A percentile compares a stretch with the other conserved stretches of the same genome.
These are phyloP conservation scores for Phyllotis vaccarum DNA, from an alignment of 2,797 vertebrate species.

Conservation along the genomic window DNA sequence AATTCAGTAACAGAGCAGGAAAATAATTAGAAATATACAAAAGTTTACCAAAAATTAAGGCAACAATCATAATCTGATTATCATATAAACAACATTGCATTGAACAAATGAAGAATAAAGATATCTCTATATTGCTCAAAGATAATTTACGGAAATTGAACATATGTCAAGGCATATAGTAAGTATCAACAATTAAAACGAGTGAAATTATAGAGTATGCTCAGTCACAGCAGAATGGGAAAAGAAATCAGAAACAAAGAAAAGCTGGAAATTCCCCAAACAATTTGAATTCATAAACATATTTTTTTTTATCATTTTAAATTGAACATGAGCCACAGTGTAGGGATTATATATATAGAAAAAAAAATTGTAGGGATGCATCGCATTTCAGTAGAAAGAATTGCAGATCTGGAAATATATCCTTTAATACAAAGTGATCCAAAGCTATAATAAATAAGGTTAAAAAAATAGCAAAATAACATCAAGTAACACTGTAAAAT, in stretches of 20 bases:
- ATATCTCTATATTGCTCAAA: slow-evolving; percentile 63
- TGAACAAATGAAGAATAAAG: slow-evolving; percentile 65
- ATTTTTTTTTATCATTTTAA: slow-evolving; percentile 32
- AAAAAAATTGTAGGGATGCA: background rate
- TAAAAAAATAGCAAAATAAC: background rate
- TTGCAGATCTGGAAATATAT: background rate
- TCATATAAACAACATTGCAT: slow-evolving; percentile 67
- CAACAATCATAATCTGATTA: slow-evolving; percentile 70
- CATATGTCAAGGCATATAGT: slow-evolving; percentile 62
- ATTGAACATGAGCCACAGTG: slow-evolving; percentile 30
- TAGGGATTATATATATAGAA: background rate
- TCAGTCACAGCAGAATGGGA: background rate
- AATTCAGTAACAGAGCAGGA: slow-evolving; percentile 15
- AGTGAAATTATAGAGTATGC: slow-evolving; percentile 19
- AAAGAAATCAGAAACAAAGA: background rate
- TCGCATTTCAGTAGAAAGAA: background rate
- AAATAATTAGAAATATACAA: slow-evolving; percentile 32
- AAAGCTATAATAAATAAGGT: background rate
- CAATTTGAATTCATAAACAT: slow-evolving; percentile 26
- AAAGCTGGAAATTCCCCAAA: background rate
- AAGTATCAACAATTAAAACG: slow-evolving; percentile 52
- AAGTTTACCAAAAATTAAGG: slow-evolving; percentile 58
- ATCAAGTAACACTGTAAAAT: background rate
- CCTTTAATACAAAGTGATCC: background rate
- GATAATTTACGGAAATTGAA: slow-evolving; percentile 76